Percentiles rank a stretch among this genome's conserved stretches.
Evolutionary conservation across 2,113 vertebrate species (phyloP).

Genomic region (Propithecus coquereli): DNA sequence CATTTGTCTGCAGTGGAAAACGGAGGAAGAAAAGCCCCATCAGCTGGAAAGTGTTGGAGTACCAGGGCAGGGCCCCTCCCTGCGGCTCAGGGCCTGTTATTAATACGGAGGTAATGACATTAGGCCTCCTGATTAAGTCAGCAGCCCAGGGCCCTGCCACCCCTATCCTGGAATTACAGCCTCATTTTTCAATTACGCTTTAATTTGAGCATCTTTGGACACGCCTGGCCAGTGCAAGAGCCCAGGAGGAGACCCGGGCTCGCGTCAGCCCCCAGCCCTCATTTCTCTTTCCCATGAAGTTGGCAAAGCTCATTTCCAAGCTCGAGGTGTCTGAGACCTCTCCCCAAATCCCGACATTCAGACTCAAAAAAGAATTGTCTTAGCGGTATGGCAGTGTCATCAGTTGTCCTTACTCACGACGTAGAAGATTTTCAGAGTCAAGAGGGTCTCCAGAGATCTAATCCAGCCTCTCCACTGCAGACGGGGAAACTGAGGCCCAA

Average conservation of each 20-base stretch:
- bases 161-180: constrained; percentile 68
- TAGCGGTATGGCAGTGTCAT: background rate
- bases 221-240: constrained; percentile 56
- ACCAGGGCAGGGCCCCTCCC: constrained; percentile 57
- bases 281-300: fast-evolving
- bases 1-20: constrained; percentile 65
- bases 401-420: background rate
- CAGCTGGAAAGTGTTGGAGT: constrained; percentile 68
- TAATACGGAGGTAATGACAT: constrained; percentile 74
- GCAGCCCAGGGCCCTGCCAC: constrained; percentile 67
- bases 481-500: background rate
- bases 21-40: constrained; percentile 16
- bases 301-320: fast-evolving
- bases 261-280: background rate
- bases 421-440: background rate
- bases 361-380: background rate
- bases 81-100: constrained; percentile 60
- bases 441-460: background rate
- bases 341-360: background rate
- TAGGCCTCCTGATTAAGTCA: constrained; percentile 77
- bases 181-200: constrained; percentile 74
- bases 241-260: background rate
- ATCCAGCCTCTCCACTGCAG: background rate
- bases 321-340: background rate
- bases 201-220: constrained; percentile 61